A percentile compares a stretch with the other conserved stretches of the same genome.
Conservation (phyloP, 1,140 invertebrate species). For the Drosophila equinoxialis region DNA sequence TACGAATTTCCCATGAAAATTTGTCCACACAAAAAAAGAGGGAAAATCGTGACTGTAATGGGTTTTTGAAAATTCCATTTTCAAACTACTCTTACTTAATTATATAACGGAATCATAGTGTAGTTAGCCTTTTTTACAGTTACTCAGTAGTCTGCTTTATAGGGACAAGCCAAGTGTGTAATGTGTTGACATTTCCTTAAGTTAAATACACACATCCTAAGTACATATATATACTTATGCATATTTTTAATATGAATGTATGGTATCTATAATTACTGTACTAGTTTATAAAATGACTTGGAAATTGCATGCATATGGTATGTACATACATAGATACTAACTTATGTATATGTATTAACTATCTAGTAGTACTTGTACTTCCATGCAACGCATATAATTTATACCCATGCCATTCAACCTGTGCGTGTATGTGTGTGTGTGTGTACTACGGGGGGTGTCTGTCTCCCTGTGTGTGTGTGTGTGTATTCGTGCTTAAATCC, state of each 20-base stretch:
- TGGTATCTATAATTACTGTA: conserved; percentile 13
- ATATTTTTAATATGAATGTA: conserved; percentile 19
- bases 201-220: conserved; percentile 41
- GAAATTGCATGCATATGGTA: background rate
- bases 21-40: too few relatives aligned
- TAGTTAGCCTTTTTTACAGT: background rate
- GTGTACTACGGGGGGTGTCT: conserved; percentile 20
- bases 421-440: conserved; percentile 10
- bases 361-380: conserved; percentile 37
- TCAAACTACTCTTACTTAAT: background rate
- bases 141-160: too few relatives aligned
- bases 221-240: conserved; percentile 48
- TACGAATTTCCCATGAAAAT: too few relatives aligned
- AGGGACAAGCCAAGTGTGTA: background rate
- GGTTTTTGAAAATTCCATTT: background rate
- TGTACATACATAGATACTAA: background rate
- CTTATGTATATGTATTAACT: conserved; percentile 31
- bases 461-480: conserved; percentile 14
- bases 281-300: conserved; percentile 17
- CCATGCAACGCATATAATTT: conserved; percentile 59
- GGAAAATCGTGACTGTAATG: too few relatives aligned
- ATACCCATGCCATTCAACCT: conserved; percentile 29
- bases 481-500: conserved; percentile 77
- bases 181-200: background rate
- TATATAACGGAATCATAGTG: background rate